Evolutionary conservation across 2,113 vertebrate species (phyloP), one percentile per base, ranked within the genome.

Genomic region (Suricata suricatta): DNA sequence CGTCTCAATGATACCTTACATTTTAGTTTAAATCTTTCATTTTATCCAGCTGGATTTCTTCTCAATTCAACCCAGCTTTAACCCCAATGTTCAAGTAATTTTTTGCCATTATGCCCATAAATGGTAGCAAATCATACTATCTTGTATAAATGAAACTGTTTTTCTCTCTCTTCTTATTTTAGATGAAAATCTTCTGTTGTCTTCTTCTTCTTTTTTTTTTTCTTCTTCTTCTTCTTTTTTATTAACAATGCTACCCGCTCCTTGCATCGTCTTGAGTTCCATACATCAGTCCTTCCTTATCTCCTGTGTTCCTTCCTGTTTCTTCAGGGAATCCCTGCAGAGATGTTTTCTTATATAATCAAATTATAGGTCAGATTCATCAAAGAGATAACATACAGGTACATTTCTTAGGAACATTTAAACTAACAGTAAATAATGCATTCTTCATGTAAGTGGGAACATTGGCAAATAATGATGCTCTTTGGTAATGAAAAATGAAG

Each of bases 301-400:
- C 31, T 92, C 52, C 92, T 23, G 15, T 7, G 92, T 69, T 93
- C 86, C 77, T 96, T 96, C 64, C 93, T 90, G 79, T 23, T 84
- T 88, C 92, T 88, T 81, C 87, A 84, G 68, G 98, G 96, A 86
- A n/a, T 38, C 41, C 93, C 95, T 89, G 71, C 50, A 25, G 95
- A 83, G 54, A 93, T 97, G 95, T 98, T 97, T 95, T 94, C 68
- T 90, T 96, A 89, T 38, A 72, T 91, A 97, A 98, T 95, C 88
- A 97, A 97, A 96, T 97, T 97, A 97, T 69, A 96, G 96, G 94
- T 98, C 97, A 98, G 92, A 97, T 74, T 98, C 97, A 97, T 97
- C 87, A 98, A 98, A 98, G 88, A 29, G 81, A 97, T 95, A 90
- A 96, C 93, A 52, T 94, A 82, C 57, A 96, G 98, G 94, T 98